A percentile compares a stretch with the other conserved stretches of the same genome.
phyloP scores from a whole-genome alignment of 2,113 vertebrate species.

The Centropristis striata region DNA sequence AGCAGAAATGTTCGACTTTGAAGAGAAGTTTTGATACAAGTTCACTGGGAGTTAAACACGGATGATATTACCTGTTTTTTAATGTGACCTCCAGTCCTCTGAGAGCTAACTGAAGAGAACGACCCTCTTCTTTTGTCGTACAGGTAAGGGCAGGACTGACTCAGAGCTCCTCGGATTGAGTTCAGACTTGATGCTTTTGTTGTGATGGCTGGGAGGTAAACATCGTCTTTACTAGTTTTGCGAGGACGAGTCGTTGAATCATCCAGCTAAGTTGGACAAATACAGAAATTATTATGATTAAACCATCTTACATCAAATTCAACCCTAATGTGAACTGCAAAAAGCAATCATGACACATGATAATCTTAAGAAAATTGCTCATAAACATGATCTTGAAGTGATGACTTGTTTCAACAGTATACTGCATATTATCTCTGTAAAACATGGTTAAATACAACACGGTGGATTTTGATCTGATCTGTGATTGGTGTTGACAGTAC shows the following conservation, averaged over 20 bases:
- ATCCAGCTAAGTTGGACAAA: constrained; percentile 60
- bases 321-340: too few species aligned
- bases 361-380: too few species aligned
- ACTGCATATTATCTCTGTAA: too few species aligned
- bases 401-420: too few species aligned
- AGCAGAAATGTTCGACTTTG: not conserved
- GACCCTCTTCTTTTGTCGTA: constrained; percentile 75
- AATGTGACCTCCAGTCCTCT: constrained; percentile 48
- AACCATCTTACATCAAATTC: not conserved
- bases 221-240: constrained; percentile 44
- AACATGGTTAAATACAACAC: too few species aligned
- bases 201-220: constrained; percentile 81
- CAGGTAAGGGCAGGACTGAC: constrained; percentile 81
- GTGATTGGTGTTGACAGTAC: too few species aligned
- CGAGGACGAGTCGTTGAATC: constrained; percentile 18
- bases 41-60: not conserved
- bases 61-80: constrained; percentile 67
- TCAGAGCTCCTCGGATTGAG: constrained; percentile 67
- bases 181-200: constrained; percentile 63
- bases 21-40: not conserved
- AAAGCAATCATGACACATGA: too few species aligned
- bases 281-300: not conserved
- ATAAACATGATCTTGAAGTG: not conserved
- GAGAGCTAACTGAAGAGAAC: constrained; percentile 76
- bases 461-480: too few species aligned